Evolutionary conservation across 2,797 vertebrate species (phyloP).

Genomic region (Mus minutoides): DNA sequence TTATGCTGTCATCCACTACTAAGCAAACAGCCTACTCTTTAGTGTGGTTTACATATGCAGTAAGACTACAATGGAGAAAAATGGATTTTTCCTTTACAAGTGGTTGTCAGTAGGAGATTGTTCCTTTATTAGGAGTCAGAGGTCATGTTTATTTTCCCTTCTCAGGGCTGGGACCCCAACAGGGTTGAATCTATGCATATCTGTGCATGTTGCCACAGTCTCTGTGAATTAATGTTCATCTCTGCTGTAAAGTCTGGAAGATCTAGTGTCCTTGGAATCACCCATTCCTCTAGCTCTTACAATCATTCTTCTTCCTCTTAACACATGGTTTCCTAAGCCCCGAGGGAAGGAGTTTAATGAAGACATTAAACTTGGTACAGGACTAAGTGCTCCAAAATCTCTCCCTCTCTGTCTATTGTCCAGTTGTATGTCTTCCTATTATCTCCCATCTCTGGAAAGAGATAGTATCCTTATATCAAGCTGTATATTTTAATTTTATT

Average conservation of each 20-base stretch:
- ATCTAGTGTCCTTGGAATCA: not conserved
- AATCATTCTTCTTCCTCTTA: too few species aligned
- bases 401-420: too few species aligned
- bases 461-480: not conserved
- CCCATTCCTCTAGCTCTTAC: too few species aligned
- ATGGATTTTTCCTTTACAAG: not conserved
- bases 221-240: not conserved
- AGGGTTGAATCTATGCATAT: not conserved
- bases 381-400: too few species aligned
- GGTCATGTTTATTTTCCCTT: not conserved
- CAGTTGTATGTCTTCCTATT: not conserved
- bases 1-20: not conserved
- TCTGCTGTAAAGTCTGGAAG: not conserved
- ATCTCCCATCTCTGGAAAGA: not conserved
- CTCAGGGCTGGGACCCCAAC: too few species aligned
- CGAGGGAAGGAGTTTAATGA: too few species aligned
- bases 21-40: not conserved
- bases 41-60: not conserved
- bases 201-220: not conserved
- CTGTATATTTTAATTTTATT: not conserved
- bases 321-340: too few species aligned
- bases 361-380: too few species aligned
- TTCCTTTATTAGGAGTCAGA: not conserved
- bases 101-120: not conserved
- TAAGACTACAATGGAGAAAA: not conserved